Conservation (phyloP, 1,140 invertebrate genomes). For the Bombus polaris region DNA sequence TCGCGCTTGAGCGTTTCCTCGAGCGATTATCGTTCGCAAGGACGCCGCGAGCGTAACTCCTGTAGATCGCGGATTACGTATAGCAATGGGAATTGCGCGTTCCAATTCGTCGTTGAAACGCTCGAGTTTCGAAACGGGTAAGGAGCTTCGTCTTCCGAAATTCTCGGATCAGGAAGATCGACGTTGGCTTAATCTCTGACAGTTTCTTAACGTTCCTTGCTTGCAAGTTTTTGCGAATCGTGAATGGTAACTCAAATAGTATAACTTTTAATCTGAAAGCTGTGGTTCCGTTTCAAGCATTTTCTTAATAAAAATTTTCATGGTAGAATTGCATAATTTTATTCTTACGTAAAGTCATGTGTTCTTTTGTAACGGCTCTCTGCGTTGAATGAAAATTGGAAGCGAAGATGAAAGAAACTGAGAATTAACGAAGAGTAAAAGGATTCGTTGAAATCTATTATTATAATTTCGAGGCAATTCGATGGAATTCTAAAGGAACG, state of each 20-base stretch:
- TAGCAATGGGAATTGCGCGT: conserved; percentile 32
- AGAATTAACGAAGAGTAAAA: too few relatives aligned
- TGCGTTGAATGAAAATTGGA: not conserved
- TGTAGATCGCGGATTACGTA: conserved; percentile 44
- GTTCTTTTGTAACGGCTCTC: not conserved
- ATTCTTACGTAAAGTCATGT: too few relatives aligned
- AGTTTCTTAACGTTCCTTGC: not conserved
- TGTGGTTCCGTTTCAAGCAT: too few relatives aligned
- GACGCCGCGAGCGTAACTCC: conserved; percentile 50
- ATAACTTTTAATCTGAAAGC: not conserved
- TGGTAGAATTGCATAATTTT: too few relatives aligned
- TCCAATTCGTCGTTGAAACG: conserved; percentile 19
- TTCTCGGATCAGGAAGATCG: not conserved
- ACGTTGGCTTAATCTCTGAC: not conserved
- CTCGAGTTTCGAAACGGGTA: not conserved
- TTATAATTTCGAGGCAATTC: conserved; percentile 1
- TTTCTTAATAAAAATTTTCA: not conserved
- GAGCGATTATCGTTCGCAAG: conserved; percentile 51
- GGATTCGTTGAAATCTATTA: not conserved
- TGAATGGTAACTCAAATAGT: not conserved
- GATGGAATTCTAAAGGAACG: conserved; percentile 4
- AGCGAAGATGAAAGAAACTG: not conserved
- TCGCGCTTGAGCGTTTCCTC: conserved; percentile 37
- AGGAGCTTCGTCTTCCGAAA: not conserved
- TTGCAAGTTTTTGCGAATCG: not conserved